Conservation (phyloP, 1,140 invertebrate species). For the Drosophila sucinea region DNA sequence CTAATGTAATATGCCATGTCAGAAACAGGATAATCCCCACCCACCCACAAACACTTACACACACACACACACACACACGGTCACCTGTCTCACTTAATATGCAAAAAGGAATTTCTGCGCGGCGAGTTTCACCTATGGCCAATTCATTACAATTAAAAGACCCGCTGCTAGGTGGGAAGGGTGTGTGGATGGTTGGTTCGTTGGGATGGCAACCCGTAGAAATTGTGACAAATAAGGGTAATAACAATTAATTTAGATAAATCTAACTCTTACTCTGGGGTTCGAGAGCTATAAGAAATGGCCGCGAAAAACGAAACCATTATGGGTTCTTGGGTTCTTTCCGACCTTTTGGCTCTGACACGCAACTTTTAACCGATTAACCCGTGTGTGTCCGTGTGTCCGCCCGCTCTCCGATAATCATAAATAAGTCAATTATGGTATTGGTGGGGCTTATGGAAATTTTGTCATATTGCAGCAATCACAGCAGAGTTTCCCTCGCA, state of each 20-base stretch:
- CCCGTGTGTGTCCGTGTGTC: constrained; percentile 2
- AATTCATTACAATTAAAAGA: constrained; percentile 66
- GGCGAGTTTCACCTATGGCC: constrained; percentile 49
- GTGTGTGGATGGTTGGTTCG: neutral
- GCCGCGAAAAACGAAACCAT: constrained; percentile 34
- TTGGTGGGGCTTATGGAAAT: neutral
- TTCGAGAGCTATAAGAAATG: constrained; percentile 12
- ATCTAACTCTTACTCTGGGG: constrained; percentile 28
- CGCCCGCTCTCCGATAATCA: neutral
- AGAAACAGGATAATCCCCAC: constrained; percentile 1
- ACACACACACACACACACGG: constrained; percentile 1
- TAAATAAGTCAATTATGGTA: constrained; percentile 60
- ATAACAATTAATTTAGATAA: constrained; percentile 77
- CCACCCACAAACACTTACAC: neutral
- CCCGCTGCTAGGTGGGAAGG: neutral
- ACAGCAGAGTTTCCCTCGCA: constrained; percentile 32
- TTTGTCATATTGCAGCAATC: constrained; percentile 44
- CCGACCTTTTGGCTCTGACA: constrained; percentile 1
- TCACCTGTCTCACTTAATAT: constrained; percentile 49
- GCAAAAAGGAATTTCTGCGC: constrained; percentile 48
- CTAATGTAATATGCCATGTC: neutral
- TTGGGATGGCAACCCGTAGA: constrained; percentile 4
- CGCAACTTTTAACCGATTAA: constrained; percentile 5
- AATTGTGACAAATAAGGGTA: constrained; percentile 69
- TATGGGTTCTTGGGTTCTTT: neutral